These are phyloP conservation scores for Rhagium mordax DNA, from an alignment of 2,888 invertebrate species.

Conservation along the genomic window DNA sequence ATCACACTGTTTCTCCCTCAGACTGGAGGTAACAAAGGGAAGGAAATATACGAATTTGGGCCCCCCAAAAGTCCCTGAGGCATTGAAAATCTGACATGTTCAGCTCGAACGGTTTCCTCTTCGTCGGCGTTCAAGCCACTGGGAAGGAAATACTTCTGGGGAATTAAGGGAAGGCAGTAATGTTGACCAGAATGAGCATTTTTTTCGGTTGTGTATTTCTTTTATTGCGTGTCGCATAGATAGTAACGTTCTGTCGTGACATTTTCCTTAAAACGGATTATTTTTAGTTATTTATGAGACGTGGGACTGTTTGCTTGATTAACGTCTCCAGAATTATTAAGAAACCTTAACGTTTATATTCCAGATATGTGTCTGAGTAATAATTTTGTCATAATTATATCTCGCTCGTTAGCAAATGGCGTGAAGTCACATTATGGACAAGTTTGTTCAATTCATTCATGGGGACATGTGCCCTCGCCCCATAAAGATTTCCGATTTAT, in stretches of 20 bases:
- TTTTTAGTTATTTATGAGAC: neutral
- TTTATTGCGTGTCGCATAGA: neutral
- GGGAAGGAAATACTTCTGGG: slow-evolving; percentile 32
- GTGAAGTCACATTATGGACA: too few species aligned
- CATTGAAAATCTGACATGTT: slow-evolving; percentile 56
- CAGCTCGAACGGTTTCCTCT: slow-evolving; percentile 45
- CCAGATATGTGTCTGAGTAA: too few species aligned
- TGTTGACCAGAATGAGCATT: slow-evolving; percentile 21
- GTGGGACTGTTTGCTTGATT: neutral
- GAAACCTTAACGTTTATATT: neutral
- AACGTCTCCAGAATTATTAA: neutral
- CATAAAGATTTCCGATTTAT: too few species aligned
- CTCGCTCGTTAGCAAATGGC: too few species aligned
- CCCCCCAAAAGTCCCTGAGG: slow-evolving; percentile 40
- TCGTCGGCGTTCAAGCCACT: slow-evolving; percentile 1
- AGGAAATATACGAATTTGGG: slow-evolving; percentile 25
- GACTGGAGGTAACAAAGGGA: slow-evolving; percentile 14
- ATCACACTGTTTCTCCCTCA: slow-evolving; percentile 15
- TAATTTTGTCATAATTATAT: too few species aligned
- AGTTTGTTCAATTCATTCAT: too few species aligned
- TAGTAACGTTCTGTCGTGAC: neutral
- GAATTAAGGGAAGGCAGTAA: slow-evolving; percentile 21
- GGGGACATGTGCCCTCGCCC: too few species aligned
- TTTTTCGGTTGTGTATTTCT: slow-evolving; percentile 10
- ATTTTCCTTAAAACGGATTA: neutral